phyloP scores from a whole-genome alignment of 2,113 vertebrate genomes.

The Gracilinanus agilis region DNA sequence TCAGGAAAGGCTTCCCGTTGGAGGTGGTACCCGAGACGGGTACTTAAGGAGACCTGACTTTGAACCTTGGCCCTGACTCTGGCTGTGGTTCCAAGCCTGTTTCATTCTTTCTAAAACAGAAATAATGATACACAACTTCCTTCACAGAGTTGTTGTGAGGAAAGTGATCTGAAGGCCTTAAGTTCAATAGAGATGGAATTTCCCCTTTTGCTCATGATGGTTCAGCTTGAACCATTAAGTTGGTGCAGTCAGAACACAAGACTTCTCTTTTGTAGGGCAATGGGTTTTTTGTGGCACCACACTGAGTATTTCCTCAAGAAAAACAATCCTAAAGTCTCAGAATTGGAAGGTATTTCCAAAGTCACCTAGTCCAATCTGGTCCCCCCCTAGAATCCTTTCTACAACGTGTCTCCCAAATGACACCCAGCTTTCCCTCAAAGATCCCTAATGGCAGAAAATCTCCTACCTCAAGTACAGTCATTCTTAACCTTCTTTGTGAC shows the following conservation, averaged over 20 bases:
- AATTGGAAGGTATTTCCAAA: not conserved
- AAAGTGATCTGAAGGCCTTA: conserved; percentile 6
- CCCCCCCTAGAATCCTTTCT: not conserved
- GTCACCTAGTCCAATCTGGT: not conserved
- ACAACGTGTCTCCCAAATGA: not conserved
- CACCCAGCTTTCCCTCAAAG: not conserved
- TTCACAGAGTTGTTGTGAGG: not conserved
- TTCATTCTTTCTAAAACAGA: conserved; percentile 48
- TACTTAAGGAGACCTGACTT: not conserved
- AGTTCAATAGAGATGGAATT: not conserved
- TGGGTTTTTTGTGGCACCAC: not conserved
- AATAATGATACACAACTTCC: not conserved
- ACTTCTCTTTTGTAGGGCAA: not conserved
- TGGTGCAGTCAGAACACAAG: not conserved
- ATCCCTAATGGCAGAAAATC: not conserved
- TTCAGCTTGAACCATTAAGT: too few species aligned
- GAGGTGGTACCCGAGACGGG: not conserved
- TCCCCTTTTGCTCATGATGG: not conserved
- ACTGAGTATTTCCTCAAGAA: not conserved
- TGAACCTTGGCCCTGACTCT: not conserved
- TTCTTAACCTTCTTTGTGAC: not conserved
- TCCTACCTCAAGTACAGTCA: not conserved
- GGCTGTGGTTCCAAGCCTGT: conserved; percentile 2
- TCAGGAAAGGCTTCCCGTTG: not conserved
- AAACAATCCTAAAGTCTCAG: not conserved